phyloP scores from a whole-genome alignment of 2,113 vertebrate genomes.

The Melanostigma gelatinosum region DNA sequence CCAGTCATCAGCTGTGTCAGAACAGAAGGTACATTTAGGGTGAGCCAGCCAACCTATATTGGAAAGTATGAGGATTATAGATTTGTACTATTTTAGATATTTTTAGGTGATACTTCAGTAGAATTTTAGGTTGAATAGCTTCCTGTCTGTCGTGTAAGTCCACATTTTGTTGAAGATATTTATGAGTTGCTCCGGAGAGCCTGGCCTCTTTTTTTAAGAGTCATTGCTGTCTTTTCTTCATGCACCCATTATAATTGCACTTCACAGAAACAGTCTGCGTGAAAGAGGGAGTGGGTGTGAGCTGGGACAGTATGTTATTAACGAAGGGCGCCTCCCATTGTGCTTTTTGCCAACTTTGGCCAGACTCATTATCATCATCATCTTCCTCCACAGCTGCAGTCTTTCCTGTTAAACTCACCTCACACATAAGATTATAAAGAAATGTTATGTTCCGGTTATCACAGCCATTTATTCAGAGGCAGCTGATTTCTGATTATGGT shows the following conservation, averaged over 20 bases:
- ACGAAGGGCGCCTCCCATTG: not conserved
- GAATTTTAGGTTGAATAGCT: not conserved
- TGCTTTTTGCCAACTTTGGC: not conserved
- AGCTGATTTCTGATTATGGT: not conserved
- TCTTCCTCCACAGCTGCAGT: not conserved
- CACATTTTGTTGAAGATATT: not conserved
- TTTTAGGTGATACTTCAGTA: not conserved
- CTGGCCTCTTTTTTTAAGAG: not conserved
- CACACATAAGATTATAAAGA: not conserved
- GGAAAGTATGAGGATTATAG: not conserved
- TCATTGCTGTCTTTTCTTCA: not conserved
- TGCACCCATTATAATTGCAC: not conserved
- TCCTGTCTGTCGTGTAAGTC: not conserved
- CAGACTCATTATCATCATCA: not conserved
- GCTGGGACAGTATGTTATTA: not conserved
- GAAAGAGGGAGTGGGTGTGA: slow-evolving; percentile 1
- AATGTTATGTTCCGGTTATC: not conserved
- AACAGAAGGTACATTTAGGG: slow-evolving; percentile 57
- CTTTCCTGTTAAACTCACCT: not conserved
- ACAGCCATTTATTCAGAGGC: not conserved
- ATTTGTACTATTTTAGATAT: not conserved
- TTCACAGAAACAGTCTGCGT: not conserved
- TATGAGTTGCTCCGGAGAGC: not conserved
- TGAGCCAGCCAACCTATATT: slow-evolving; percentile 23
- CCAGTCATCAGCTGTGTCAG: slow-evolving; percentile 61